A percentile compares a stretch with the other conserved stretches of the same genome.
Evolutionary conservation across 2,113 vertebrate species (phyloP).

Genomic region (Chiloscyllium plagiosum): DNA sequence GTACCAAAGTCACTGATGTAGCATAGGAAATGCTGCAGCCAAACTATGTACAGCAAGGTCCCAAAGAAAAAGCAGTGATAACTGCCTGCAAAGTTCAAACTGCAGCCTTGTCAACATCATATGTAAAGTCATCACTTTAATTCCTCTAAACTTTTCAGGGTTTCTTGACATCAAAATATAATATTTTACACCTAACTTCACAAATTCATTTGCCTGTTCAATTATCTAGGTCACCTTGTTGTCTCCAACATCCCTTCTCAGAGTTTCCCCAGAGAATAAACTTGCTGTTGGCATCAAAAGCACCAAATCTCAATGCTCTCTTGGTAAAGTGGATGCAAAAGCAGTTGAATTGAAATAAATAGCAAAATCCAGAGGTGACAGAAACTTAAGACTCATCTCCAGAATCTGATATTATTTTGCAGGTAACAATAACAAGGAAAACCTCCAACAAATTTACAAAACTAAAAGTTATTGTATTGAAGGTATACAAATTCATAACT

Average conservation of each 20-base stretch:
- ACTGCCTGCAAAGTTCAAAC: not conserved
- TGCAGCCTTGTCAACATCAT: not conserved
- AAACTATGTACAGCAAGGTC: not conserved
- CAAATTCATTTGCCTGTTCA: not conserved
- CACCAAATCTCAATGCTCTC: not conserved
- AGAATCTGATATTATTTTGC: not conserved
- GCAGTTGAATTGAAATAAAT: not conserved
- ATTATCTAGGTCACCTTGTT: not conserved
- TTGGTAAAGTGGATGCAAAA: not conserved
- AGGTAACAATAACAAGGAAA: not conserved
- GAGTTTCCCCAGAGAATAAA: not conserved
- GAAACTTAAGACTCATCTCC: not conserved
- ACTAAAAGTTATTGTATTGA: not conserved
- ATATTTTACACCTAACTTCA: not conserved
- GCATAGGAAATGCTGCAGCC: not conserved
- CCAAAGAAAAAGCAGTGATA: not conserved
- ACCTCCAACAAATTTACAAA: not conserved
- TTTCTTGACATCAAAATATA: not conserved
- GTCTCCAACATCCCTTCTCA: not conserved
- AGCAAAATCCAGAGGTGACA: not conserved
- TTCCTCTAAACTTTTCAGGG: not conserved
- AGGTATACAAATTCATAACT: not conserved
- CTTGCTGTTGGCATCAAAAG: not conserved
- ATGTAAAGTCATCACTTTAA: not conserved
- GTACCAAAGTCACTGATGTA: not conserved